These are phyloP conservation scores for Meloidogyne floridensis DNA, from an alignment of 1,140 invertebrate species.

Conservation along the genomic window DNA sequence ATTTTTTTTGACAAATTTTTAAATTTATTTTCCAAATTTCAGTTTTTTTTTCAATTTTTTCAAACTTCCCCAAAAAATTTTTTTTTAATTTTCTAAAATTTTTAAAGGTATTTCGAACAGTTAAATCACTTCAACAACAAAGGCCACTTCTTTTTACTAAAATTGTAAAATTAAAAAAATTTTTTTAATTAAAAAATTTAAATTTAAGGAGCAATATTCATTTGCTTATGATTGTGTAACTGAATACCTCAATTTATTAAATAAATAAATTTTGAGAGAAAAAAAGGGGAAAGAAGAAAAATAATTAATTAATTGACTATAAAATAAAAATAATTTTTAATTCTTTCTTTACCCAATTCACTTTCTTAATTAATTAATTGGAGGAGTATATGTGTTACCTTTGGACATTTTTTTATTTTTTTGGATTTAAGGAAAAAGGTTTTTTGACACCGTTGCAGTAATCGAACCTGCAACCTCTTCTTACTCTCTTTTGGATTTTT, in stretches of 20 bases:
- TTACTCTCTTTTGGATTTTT: too few species aligned
- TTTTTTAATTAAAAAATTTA: slow-evolving; percentile 1
- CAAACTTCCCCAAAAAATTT: too few species aligned
- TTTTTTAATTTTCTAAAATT: not conserved
- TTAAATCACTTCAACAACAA: slow-evolving; percentile 64
- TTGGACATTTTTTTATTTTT: too few species aligned
- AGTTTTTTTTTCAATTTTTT: too few species aligned
- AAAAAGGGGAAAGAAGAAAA: not conserved
- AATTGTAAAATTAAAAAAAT: slow-evolving; percentile 48
- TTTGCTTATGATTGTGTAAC: slow-evolving; percentile 57
- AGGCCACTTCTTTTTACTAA: slow-evolving; percentile 44
- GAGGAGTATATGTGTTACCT: too few species aligned
- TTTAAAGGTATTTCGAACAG: slow-evolving; percentile 68
- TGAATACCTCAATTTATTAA: slow-evolving; percentile 47
- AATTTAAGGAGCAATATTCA: slow-evolving; percentile 58
- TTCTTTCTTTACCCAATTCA: not conserved
- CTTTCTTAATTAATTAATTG: not conserved
- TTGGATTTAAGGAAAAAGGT: too few species aligned
- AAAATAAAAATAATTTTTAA: not conserved
- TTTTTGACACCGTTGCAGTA: too few species aligned
- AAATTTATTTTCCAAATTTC: too few species aligned
- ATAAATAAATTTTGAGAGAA: slow-evolving; percentile 13
- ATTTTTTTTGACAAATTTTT: too few species aligned
- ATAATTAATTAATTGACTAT: slow-evolving; percentile 6
- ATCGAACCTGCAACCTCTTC: too few species aligned